Evolutionary conservation across 2,113 vertebrate species (phyloP).

Genomic region (Garra rufa): DNA sequence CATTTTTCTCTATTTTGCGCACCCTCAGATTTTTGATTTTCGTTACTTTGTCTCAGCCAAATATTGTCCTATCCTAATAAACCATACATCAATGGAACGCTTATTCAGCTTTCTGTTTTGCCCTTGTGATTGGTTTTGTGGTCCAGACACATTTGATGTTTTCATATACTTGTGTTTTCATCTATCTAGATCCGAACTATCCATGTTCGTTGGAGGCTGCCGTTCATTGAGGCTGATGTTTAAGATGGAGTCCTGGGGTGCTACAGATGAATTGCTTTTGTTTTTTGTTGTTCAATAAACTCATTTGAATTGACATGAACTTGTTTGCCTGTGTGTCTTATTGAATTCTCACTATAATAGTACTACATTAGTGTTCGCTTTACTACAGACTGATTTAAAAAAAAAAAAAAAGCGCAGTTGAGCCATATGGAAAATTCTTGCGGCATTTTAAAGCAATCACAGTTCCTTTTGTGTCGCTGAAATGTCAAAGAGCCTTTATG

Average conservation of each 20-base stretch:
- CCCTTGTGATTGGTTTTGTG: too few relatives aligned
- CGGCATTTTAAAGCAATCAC: neutral
- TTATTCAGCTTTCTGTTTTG: too few relatives aligned
- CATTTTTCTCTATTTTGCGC: too few relatives aligned
- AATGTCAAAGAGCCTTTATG: slow-evolving; percentile 9
- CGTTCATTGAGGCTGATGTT: neutral
- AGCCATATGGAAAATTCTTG: neutral
- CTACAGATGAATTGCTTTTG: neutral
- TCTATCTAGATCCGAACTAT: neutral
- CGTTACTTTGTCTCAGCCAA: too few relatives aligned
- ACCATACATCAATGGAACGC: too few relatives aligned
- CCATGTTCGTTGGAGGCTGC: neutral
- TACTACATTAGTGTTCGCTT: neutral
- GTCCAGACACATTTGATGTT: neutral
- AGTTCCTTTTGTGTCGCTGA: neutral
- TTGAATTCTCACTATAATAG: neutral
- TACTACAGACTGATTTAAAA: neutral
- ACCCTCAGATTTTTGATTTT: too few relatives aligned
- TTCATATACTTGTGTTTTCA: neutral
- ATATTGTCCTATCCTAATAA: too few relatives aligned
- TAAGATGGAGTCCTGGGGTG: neutral
- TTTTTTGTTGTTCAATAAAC: neutral
- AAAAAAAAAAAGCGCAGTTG: neutral
- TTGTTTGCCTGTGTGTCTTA: neutral
- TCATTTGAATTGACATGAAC: neutral